Evolutionary conservation across 1,140 invertebrate genomes (phyloP), one percentile per base, ranked within the genome.

Genomic region (Pogonognathellus flavescens): DNA sequence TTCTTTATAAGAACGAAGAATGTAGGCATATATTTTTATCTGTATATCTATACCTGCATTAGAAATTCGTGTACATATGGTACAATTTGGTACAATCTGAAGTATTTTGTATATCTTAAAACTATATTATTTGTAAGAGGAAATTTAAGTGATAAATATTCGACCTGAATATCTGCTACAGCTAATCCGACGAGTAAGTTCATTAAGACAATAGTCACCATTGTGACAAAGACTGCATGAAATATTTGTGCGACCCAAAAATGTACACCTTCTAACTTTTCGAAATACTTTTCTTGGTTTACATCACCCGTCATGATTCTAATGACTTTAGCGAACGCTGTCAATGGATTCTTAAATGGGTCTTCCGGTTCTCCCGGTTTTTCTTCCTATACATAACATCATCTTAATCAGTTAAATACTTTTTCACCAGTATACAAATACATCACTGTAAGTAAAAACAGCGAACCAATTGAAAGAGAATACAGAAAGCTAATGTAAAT

Each of bases 241-340:
- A 94, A 94, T 6, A 95, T 91, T 90, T 95, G 94, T 1, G 94
- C 93, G 87, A 90, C 6, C 92, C 92, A 60, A 62, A 55, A 90
- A 20, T 49, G 25, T 8, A n/a, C n/a, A n/a, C 13, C 11, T 13
- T 25, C 16, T 5, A 31, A 70, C 22, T 70, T 91, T 88, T 95
- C 96, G 89, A 96, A 96, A 76, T 96, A 93, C 85, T 95, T 95
- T 89, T 96, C 95, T 87, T 95, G 96, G 89, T 96, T 95, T 41
- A 97, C 90, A 89, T 97, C 95, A 0, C 96, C 95, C 0, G 95
- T 95, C 95, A 97, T 96, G 95, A 96, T 96, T 62, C 96, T 94
- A 4, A 96, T 93, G 0, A 94, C 95, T 91, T 96, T 96, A 0
- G 96, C 89, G 0, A 96, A 81, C 13, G 89, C 41, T 3, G 8